Percentiles rank a stretch among this genome's conserved stretches.
Conservation (phyloP, 2,888 invertebrate species). For the Vanessa cardui region DNA sequence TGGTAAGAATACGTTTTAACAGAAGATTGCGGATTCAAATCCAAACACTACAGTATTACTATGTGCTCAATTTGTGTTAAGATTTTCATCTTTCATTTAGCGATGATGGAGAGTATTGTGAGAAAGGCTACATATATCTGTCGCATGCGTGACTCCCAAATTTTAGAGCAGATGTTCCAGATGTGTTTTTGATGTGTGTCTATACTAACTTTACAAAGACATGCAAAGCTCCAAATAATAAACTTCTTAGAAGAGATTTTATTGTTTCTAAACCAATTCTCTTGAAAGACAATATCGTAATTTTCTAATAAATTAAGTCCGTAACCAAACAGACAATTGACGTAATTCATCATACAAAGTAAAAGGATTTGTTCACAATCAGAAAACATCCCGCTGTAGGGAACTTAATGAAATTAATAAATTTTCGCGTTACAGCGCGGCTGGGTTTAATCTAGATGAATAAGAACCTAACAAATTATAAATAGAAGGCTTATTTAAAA, state of each 20-base stretch:
- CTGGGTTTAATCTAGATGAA: slow-evolving; percentile 44
- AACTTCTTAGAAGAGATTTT: background rate
- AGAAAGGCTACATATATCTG: too few species aligned
- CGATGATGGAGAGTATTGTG: too few species aligned
- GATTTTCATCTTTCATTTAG: too few species aligned
- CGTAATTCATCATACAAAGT: slow-evolving; percentile 43
- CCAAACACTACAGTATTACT: too few species aligned
- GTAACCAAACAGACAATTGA: slow-evolving; percentile 25
- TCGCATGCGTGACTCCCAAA: too few species aligned
- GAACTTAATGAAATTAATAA: slow-evolving; percentile 46
- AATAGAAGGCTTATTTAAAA: slow-evolving; percentile 39
- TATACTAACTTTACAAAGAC: too few species aligned
- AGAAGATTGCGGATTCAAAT: too few species aligned
- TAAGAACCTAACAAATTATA: slow-evolving; percentile 36
- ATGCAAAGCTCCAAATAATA: too few species aligned
- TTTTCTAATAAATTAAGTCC: slow-evolving; percentile 33
- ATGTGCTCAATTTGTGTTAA: too few species aligned
- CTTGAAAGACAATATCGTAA: background rate
- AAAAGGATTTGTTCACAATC: slow-evolving; percentile 42
- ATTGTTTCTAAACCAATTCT: background rate
- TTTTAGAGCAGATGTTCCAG: too few species aligned
- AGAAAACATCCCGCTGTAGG: slow-evolving; percentile 36
- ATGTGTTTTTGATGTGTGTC: too few species aligned
- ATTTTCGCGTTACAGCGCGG: slow-evolving; percentile 35
- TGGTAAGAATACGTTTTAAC: too few species aligned